These are phyloP conservation scores for Hermaeophaga mercurialis DNA, from an alignment of 2,888 invertebrate genomes.

Conservation along the genomic window DNA sequence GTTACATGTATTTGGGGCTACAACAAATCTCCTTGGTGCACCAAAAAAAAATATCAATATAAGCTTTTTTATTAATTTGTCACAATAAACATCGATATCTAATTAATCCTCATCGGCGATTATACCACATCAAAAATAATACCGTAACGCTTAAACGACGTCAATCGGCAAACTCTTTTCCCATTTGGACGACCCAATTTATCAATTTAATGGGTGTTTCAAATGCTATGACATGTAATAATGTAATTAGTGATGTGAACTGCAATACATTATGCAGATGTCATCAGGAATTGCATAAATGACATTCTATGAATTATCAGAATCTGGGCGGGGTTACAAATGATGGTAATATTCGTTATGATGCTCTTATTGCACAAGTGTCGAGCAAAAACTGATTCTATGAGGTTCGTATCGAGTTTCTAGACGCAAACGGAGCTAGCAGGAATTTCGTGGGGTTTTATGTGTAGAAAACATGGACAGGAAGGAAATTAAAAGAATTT, in stretches of 20 bases:
- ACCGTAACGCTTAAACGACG: neutral
- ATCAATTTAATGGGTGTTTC: constrained; percentile 34
- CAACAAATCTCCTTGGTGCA: too few species aligned
- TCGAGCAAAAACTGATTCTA: constrained; percentile 10
- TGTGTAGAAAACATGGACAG: too few species aligned
- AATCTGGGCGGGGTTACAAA: constrained; percentile 29
- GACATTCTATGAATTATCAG: constrained; percentile 34
- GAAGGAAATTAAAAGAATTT: too few species aligned
- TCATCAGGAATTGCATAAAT: constrained; percentile 35
- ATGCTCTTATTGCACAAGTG: constrained; percentile 16
- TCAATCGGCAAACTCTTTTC: constrained; percentile 10
- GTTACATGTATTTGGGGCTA: too few species aligned
- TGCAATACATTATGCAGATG: constrained; percentile 37
- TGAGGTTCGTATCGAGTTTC: constrained; percentile 19
- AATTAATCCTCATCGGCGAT: too few species aligned
- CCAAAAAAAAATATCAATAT: too few species aligned
- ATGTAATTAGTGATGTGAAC: constrained; percentile 34
- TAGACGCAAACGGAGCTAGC: neutral
- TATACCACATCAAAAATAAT: constrained; percentile 13
- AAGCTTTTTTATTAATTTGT: too few species aligned
- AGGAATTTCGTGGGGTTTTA: too few species aligned
- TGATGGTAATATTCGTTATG: constrained; percentile 26
- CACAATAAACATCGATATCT: too few species aligned
- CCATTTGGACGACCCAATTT: constrained; percentile 24
- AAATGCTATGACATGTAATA: constrained; percentile 35